Evolutionary conservation across 2,888 invertebrate species (phyloP), one percentile per base, ranked within the genome.

Genomic region (Doris montereyensis): DNA sequence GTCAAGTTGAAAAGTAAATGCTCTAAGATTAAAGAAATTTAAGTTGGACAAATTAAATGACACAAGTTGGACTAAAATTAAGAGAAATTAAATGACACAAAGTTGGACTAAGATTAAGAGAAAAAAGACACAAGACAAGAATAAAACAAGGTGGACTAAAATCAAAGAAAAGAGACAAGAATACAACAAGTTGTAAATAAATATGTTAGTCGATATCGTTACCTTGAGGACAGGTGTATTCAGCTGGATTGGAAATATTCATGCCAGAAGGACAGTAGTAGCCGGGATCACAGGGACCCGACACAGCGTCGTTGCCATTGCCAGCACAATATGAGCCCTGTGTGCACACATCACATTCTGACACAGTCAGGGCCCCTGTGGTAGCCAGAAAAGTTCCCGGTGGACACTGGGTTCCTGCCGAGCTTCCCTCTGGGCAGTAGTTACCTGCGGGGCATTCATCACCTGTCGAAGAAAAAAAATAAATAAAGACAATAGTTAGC

Each of bases 211-310:
- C n/a, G n/a, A n/a, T n/a, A n/a, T 10, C 65, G 79, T 74, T 80
- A 90, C 90, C 90, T 86, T 87, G 84, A 30, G 88, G 86, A 82
- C 90, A 90, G 3, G 85, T 85, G 80, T 87, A 87, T 10, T 85
- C 87, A 57, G 85, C 80, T 2, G 89, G 89, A 21, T 81, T 84
- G 10, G 87, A 84, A 4, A 84, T 75, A 70, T 84, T 86, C 87
- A 87, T 88, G 58, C 89, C 88, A 0, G 84, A 24, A 0, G 89
- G 89, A 75, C 90, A 90, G 82, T 88, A 90, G 78, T 86, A 89
- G 5, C 90, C 90, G 2, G 81, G 84, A 21, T 77, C 82, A 84
- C 90, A 90, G 0, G 77, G 81, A 1, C 86, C 89, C 3, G 85
- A 85, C 13, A 86, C 86, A 17, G 76, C 76, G 5, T 70, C 82